Conservation (phyloP, 2,888 invertebrate genomes). For the Dioctria linearis region DNA sequence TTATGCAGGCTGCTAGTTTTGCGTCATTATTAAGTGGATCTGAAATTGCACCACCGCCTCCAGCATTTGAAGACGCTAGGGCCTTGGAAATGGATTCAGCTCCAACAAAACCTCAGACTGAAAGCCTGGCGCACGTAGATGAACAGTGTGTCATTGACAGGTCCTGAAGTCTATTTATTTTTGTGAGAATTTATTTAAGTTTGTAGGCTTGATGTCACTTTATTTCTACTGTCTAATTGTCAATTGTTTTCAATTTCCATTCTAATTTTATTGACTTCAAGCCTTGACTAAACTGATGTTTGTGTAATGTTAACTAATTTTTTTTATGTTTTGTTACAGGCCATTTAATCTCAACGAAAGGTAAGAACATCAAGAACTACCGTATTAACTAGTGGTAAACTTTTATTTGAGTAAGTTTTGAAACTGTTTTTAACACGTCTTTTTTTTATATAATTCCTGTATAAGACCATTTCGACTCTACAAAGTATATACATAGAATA, state of each 20-base stretch:
- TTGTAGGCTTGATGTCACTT: neutral
- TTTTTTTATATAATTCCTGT: neutral
- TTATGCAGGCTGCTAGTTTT: conserved; percentile 6
- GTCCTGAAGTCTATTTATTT: conserved; percentile 59
- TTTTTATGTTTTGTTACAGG: conserved; percentile 59
- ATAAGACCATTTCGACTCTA: too few relatives aligned
- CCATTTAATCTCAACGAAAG: conserved; percentile 69
- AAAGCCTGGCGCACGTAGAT: conserved; percentile 65
- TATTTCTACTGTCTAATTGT: neutral
- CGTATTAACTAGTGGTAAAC: too few relatives aligned
- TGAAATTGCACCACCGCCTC: conserved; percentile 8
- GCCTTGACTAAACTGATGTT: neutral
- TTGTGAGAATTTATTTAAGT: conserved; percentile 6
- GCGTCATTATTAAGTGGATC: conserved; percentile 11
- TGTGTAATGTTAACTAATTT: conserved; percentile 31
- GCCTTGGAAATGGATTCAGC: conserved; percentile 37
- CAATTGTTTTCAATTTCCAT: neutral
- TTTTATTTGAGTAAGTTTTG: too few relatives aligned
- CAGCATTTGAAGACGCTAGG: conserved; percentile 1
- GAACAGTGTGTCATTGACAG: conserved; percentile 69
- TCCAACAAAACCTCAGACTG: conserved; percentile 3
- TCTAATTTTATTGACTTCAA: neutral
- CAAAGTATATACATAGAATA: too few relatives aligned
- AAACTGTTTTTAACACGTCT: conserved; percentile 1
- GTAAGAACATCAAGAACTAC: conserved; percentile 61